Conservation (phyloP, 2,113 vertebrate genomes). For the Phrynosoma platyrhinos region DNA sequence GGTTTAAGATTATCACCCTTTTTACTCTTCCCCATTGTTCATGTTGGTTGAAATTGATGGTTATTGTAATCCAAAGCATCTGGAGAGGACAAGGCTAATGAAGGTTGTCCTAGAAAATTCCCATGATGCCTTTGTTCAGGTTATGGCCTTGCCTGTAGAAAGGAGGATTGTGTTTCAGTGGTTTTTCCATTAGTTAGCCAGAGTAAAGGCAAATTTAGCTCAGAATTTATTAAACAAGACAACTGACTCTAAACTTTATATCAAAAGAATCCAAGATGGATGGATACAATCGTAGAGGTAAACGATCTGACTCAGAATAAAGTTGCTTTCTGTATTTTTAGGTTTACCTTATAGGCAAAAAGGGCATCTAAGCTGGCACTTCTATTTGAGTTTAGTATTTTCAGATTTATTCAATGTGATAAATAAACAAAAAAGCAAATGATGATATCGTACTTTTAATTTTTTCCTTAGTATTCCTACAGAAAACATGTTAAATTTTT, state of each 20-base stretch:
- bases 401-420: background rate
- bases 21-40: too few species aligned
- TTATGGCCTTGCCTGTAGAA: background rate
- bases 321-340: too few species aligned
- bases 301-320: too few species aligned
- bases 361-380: background rate
- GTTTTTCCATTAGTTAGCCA: background rate
- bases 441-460: background rate
- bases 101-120: background rate
- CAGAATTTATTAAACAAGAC: background rate
- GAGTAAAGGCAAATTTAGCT: background rate
- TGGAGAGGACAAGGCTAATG: too few species aligned
- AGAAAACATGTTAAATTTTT: background rate
- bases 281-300: too few species aligned
- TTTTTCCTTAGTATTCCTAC: background rate
- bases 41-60: background rate
- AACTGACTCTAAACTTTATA: background rate
- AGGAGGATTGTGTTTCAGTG: background rate
- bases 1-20: background rate
- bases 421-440: background rate
- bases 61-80: background rate
- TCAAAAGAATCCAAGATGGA: background rate
- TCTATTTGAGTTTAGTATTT: background rate
- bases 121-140: background rate
- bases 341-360: background rate